phyloP scores from a whole-genome alignment of 2,113 vertebrate genomes.

The Siniperca chuatsi region DNA sequence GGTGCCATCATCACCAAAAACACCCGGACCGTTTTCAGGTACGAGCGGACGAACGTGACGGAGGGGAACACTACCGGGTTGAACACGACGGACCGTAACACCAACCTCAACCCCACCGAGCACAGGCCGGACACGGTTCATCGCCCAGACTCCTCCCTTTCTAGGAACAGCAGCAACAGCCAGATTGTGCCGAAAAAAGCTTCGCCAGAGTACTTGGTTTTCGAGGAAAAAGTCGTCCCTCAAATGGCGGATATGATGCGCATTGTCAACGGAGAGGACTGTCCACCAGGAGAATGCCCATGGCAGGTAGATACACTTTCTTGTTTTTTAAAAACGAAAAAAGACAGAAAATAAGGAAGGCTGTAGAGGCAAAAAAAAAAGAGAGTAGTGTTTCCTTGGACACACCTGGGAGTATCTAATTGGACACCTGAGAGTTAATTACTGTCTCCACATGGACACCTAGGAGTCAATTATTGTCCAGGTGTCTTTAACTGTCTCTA shows the following conservation, averaged over 20 bases:
- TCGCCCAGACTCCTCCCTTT: not conserved
- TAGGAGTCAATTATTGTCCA: not conserved
- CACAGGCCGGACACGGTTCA: not conserved
- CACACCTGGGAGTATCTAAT: too few species aligned
- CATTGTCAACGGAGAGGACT: slow-evolving; percentile 87
- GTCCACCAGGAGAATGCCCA: slow-evolving; percentile 89
- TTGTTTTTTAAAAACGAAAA: too few species aligned
- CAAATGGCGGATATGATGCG: slow-evolving; percentile 24
- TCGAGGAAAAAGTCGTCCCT: not conserved
- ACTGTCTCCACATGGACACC: too few species aligned
- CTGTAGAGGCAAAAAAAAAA: too few species aligned
- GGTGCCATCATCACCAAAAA: slow-evolving; percentile 35
- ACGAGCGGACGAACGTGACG: slow-evolving; percentile 15
- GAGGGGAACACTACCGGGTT: not conserved
- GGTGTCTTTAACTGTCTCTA: too few species aligned
- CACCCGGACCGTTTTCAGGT: slow-evolving; percentile 34
- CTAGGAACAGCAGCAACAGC: accelerated
- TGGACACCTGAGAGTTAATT: too few species aligned
- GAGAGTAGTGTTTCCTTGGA: too few species aligned
- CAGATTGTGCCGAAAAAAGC: accelerated
- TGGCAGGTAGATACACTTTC: slow-evolving; percentile 89
- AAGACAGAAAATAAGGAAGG: too few species aligned
- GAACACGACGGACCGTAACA: not conserved
- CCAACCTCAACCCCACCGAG: not conserved
- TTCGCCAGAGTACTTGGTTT: accelerated